Conservation (phyloP, 2,888 invertebrate genomes). For the Leptinotarsa rubiginosa region DNA sequence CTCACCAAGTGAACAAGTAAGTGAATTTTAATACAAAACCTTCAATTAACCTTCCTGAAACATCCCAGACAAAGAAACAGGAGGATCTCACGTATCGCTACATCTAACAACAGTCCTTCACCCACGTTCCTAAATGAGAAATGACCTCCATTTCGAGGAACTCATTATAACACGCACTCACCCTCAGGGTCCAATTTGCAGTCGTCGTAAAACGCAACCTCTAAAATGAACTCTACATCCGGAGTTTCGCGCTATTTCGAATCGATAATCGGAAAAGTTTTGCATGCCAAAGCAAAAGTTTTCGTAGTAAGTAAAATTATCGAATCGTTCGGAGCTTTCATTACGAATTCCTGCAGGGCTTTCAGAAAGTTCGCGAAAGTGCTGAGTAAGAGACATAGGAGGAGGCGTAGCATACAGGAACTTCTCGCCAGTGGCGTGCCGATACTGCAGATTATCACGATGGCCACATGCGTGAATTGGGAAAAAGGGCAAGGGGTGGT, state of each 20-base stretch:
- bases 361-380: constrained; percentile 47
- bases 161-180: constrained; percentile 18
- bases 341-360: constrained; percentile 59
- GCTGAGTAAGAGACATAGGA: constrained; percentile 41
- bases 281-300: constrained; percentile 60
- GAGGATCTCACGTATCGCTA: not conserved
- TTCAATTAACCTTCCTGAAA: not conserved
- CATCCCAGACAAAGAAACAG: not conserved
- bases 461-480: not conserved
- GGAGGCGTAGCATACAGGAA: constrained; percentile 10
- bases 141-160: not conserved
- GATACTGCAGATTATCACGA: not conserved
- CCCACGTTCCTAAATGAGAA: constrained; percentile 5
- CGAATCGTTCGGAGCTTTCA: constrained; percentile 59
- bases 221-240: not conserved
- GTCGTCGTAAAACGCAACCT: constrained; percentile 5
- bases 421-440: constrained; percentile 10
- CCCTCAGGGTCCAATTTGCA: constrained; percentile 3
- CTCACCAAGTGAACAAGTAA: no score
- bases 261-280: constrained; percentile 58
- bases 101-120: not conserved
- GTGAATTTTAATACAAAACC: no score
- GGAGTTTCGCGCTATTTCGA: constrained; percentile 24
- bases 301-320: constrained; percentile 59
- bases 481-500: no score